phyloP scores from a whole-genome alignment of 2,797 vertebrate species.

The Synaphobranchus kaupii region DNA sequence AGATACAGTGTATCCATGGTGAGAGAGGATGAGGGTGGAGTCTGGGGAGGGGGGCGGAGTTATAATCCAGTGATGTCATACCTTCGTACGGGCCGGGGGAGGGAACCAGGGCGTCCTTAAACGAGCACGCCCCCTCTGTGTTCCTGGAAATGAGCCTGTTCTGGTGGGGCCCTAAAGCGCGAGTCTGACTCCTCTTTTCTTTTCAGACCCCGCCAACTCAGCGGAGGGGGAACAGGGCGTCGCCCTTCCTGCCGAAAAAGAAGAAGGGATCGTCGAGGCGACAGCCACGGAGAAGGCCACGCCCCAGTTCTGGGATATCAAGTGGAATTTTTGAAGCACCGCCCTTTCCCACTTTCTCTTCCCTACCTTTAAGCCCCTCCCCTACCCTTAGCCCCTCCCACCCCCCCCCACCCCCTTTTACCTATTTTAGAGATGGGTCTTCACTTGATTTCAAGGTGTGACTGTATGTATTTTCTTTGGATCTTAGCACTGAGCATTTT shows the following conservation, averaged over 20 bases:
- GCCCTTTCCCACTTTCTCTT: not conserved
- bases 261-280: not conserved
- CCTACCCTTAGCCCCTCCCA: not conserved
- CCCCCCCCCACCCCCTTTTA: not conserved
- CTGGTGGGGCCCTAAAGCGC: not conserved
- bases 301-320: constrained; percentile 29
- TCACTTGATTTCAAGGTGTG: not conserved
- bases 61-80: not conserved
- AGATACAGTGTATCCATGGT: constrained; percentile 88
- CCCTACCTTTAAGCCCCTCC: not conserved
- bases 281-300: constrained; percentile 15
- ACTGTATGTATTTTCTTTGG: not conserved
- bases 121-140: no score
- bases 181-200: not conserved
- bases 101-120: no score
- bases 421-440: not conserved
- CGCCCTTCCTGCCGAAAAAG: not conserved
- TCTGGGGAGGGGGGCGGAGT: not conserved
- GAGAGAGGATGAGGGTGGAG: constrained; percentile 46
- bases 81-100: no score
- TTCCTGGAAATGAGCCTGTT: no score
- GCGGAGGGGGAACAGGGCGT: not conserved
- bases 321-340: constrained; percentile 33
- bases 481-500: not conserved
- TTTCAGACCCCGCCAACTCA: not conserved